Evolutionary conservation across 2,888 invertebrate species (phyloP).

Genomic region (Sinodicranocentrus sp.): DNA sequence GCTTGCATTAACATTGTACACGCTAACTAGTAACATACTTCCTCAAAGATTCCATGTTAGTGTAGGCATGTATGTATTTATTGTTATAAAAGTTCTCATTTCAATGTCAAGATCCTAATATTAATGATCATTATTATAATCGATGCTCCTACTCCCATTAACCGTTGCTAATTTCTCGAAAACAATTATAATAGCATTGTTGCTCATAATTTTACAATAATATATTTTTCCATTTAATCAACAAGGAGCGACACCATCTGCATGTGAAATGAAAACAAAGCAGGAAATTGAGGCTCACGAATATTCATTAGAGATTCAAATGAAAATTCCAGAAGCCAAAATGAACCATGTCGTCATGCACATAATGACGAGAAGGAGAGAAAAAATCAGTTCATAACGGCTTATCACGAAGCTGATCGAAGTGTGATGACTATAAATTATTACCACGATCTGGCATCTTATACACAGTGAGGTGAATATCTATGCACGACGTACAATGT

Average conservation of each 20-base stretch:
- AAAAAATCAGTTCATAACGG: constrained; percentile 43
- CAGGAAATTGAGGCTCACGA: constrained; percentile 32
- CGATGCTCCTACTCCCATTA: constrained; percentile 33
- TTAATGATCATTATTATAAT: constrained; percentile 43
- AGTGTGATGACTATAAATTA: constrained; percentile 42
- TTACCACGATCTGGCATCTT: constrained; percentile 20
- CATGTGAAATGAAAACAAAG: constrained; percentile 29
- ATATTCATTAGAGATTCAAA: constrained; percentile 45
- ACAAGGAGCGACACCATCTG: constrained; percentile 11
- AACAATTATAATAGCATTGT: constrained; percentile 52
- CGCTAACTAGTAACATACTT: no score
- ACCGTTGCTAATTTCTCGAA: constrained; percentile 49
- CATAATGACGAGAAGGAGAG: constrained; percentile 4
- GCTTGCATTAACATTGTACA: no score
- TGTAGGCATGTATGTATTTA: background rate
- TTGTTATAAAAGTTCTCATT: background rate
- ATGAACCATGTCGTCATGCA: constrained; percentile 25
- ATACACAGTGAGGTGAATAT: background rate
- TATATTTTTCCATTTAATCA: background rate
- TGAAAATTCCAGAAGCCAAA: constrained; percentile 58
- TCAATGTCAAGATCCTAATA: constrained; percentile 46
- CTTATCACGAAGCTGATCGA: constrained; percentile 49
- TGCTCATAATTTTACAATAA: constrained; percentile 1
- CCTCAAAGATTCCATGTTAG: background rate
- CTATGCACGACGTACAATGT: background rate